phyloP scores from a whole-genome alignment of 2,888 invertebrate species.

The Archips xylosteana region DNA sequence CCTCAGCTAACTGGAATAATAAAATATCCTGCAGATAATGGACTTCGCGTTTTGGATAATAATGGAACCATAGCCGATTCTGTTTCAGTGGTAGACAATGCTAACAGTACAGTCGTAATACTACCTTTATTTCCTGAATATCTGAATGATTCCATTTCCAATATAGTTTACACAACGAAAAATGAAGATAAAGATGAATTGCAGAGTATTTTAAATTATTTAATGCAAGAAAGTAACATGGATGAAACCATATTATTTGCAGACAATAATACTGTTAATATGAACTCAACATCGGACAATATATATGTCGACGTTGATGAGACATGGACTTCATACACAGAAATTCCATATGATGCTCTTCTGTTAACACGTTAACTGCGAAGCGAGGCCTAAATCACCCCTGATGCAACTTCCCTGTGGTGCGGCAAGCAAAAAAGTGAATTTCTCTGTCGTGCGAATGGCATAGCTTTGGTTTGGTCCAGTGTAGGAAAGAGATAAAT shows the following conservation, averaged over 20 bases:
- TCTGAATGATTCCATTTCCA: not conserved
- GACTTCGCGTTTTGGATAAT: not conserved
- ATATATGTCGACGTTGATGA: conserved; percentile 12
- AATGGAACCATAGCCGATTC: not conserved
- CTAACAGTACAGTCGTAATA: not conserved
- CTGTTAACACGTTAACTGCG: too few relatives aligned
- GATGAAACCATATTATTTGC: not conserved
- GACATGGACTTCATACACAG: conserved; percentile 13
- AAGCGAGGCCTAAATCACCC: too few relatives aligned
- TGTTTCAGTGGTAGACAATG: not conserved
- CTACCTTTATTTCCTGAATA: not conserved
- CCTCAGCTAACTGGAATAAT: not conserved
- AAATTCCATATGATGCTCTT: conserved; percentile 24
- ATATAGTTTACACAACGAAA: not conserved
- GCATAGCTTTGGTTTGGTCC: too few relatives aligned
- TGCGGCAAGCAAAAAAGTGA: too few relatives aligned
- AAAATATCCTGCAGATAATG: not conserved
- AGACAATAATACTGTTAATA: not conserved
- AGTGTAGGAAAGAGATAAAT: too few relatives aligned
- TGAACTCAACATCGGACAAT: conserved; percentile 7
- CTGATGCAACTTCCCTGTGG: too few relatives aligned
- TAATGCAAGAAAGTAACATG: not conserved
- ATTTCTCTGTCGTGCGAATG: too few relatives aligned
- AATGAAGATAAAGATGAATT: not conserved
- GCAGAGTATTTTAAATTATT: not conserved